A percentile compares a stretch with the other conserved stretches of the same genome.
phyloP scores from a whole-genome alignment of 2,113 vertebrate species.

The Podarcis muralis region DNA sequence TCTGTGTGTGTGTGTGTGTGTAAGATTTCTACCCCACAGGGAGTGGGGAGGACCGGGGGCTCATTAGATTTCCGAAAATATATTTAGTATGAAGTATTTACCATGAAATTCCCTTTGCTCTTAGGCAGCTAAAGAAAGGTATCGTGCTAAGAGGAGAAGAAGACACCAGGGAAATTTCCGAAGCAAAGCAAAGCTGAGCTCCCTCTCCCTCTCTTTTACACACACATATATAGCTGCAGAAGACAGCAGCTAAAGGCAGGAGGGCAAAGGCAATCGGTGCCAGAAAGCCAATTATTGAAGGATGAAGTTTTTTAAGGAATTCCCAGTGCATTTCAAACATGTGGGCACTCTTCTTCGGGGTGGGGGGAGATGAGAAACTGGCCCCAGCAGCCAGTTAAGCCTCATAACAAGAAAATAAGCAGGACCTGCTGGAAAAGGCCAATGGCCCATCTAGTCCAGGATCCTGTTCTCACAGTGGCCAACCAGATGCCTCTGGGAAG shows the following conservation, averaged over 20 bases:
- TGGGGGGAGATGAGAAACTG: neutral
- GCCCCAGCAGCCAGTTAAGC: neutral
- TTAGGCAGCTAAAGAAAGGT: accelerated
- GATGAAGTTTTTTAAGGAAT: neutral
- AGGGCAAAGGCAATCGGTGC: neutral
- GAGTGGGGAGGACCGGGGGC: accelerated
- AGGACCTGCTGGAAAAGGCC: too few species aligned
- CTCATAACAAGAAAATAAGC: too few species aligned
- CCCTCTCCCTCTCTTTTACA: neutral
- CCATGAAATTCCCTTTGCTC: neutral
- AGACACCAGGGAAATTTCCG: slow-evolving; percentile 10
- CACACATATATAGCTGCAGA: neutral
- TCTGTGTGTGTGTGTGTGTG: neutral
- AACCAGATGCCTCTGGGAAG: too few species aligned
- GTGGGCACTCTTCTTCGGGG: too few species aligned
- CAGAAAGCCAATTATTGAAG: neutral
- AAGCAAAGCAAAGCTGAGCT: neutral
- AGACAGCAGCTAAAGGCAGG: neutral
- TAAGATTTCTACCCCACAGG: neutral
- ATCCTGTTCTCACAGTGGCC: too few species aligned
- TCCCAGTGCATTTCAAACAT: neutral
- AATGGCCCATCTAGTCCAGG: too few species aligned
- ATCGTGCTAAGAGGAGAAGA: accelerated
- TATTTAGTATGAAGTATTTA: neutral
- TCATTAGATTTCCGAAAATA: neutral